These are phyloP conservation scores for Iguana delicatissima DNA, from an alignment of 2,797 vertebrate species.

Conservation along the genomic window DNA sequence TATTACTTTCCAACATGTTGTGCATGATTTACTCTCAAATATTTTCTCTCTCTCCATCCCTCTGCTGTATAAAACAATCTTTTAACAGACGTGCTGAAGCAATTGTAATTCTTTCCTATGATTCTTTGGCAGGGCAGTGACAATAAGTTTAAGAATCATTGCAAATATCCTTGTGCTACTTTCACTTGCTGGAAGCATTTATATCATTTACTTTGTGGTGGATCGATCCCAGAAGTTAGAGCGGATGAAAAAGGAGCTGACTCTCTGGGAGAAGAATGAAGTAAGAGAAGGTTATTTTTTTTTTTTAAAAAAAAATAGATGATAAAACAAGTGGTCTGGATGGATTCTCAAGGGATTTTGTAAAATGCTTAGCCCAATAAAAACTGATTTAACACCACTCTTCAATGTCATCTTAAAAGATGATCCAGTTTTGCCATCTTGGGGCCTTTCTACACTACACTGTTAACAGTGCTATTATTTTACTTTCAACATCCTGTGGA, in stretches of 20 bases:
- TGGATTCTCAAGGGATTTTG: too few relatives aligned
- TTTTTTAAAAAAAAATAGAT: not conserved
- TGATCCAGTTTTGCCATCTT: too few relatives aligned
- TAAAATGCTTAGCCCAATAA: too few relatives aligned
- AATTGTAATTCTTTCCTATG: not conserved
- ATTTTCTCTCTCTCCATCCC: not conserved
- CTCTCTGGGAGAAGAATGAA: constrained; percentile 99
- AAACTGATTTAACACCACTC: too few relatives aligned
- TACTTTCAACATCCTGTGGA: too few relatives aligned
- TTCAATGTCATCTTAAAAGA: too few relatives aligned
- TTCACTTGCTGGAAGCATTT: constrained; percentile 96
- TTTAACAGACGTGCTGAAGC: not conserved
- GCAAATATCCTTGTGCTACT: constrained; percentile 96
- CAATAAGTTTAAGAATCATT: constrained; percentile 91
- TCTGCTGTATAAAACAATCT: not conserved
- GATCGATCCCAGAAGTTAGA: constrained; percentile 96
- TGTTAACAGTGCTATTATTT: too few relatives aligned
- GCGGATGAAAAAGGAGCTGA: constrained; percentile 89
- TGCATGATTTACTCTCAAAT: too few relatives aligned
- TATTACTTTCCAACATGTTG: constrained; percentile 44
- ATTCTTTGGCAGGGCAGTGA: constrained; percentile 84
- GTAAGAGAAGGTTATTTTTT: constrained; percentile 68
- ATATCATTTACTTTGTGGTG: constrained; percentile 98
- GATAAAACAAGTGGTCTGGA: not conserved
- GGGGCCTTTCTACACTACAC: too few relatives aligned